Conservation (phyloP, 2,888 invertebrate genomes). For the Trichogramma dendrolimi region DNA sequence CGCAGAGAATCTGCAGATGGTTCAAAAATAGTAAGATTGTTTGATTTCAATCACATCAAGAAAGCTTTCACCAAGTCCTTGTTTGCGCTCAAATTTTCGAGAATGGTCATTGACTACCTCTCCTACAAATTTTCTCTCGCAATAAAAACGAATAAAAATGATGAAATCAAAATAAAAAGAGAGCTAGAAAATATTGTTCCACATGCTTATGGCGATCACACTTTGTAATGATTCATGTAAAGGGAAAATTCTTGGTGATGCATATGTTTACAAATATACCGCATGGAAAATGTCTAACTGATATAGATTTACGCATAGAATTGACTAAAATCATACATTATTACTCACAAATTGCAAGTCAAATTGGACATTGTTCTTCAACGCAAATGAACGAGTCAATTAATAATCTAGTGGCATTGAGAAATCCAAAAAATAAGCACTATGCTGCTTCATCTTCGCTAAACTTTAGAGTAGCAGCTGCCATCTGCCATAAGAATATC, state of each 20-base stretch:
- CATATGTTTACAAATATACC: constrained; percentile 3
- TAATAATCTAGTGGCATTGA: constrained; percentile 12
- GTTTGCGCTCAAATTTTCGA: background rate
- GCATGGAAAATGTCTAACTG: constrained; percentile 3
- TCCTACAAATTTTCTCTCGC: constrained; percentile 6
- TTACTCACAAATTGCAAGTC: background rate
- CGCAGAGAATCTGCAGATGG: too few species aligned
- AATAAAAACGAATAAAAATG: constrained; percentile 4
- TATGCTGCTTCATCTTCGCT: constrained; percentile 13
- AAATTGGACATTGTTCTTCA: constrained; percentile 10
- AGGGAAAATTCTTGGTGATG: background rate
- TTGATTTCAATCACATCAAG: background rate
- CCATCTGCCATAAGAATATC: constrained; percentile 13
- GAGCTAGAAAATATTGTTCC: constrained; percentile 10
- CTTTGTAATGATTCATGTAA: too few species aligned
- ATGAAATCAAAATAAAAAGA: background rate
- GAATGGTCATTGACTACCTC: background rate
- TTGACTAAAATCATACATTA: constrained; percentile 4
- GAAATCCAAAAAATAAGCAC: constrained; percentile 10
- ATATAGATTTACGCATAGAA: constrained; percentile 2
- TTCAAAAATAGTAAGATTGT: background rate
- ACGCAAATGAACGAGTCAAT: constrained; percentile 9
- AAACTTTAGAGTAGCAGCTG: constrained; percentile 3
- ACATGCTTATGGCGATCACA: constrained; percentile 12
- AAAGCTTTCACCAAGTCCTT: constrained; percentile 3